These are phyloP conservation scores for Panthera uncia DNA, from an alignment of 2,113 vertebrate genomes.

Conservation along the genomic window DNA sequence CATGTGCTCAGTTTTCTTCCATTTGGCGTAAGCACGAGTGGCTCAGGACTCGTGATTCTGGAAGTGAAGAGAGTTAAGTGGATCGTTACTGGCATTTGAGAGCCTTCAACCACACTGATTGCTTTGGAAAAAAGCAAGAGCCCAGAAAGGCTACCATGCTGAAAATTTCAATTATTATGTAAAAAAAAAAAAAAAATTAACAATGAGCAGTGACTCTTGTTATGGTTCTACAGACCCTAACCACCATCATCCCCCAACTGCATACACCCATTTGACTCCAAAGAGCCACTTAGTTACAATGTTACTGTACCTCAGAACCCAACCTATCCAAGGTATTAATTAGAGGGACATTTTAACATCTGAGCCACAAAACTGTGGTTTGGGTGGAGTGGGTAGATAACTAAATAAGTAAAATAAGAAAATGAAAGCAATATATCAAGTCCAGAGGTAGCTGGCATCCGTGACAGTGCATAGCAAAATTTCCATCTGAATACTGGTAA, in stretches of 20 bases:
- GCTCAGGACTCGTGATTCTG: not conserved
- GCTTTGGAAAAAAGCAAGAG: not conserved
- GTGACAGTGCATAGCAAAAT: accelerated
- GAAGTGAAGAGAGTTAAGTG: not conserved
- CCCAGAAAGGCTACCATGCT: not conserved
- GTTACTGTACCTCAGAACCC: not conserved
- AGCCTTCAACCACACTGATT: not conserved
- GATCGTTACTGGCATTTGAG: not conserved
- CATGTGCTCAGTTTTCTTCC: not conserved
- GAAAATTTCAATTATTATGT: not conserved
- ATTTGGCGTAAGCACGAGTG: not conserved
- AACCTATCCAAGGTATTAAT: not conserved
- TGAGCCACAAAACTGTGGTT: not conserved
- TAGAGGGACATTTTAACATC: not conserved
- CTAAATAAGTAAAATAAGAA: not conserved
- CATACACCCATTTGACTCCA: not conserved
- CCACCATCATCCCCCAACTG: too few relatives aligned
- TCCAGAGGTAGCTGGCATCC: not conserved
- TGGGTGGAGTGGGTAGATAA: not conserved
- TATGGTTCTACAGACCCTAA: not conserved
- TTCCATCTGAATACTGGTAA: constrained; percentile 59
- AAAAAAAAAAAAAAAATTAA: not conserved
- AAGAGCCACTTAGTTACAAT: not conserved
- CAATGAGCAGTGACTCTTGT: not conserved
- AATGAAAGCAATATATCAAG: not conserved